Conservation (phyloP, 2,888 invertebrate species). For the Sabellastarte sp. region DNA sequence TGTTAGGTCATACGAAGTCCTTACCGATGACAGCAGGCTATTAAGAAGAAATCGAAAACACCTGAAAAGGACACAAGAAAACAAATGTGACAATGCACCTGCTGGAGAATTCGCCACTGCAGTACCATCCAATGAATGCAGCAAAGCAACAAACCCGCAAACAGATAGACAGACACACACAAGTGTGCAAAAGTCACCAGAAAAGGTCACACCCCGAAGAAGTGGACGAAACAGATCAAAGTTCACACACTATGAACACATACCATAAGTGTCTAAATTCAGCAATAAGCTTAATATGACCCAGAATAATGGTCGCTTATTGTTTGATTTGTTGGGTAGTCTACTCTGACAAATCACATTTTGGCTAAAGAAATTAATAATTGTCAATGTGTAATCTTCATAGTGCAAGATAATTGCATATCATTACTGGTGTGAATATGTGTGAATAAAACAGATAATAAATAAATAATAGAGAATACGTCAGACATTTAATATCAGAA, state of each 20-base stretch:
- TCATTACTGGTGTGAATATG: no score
- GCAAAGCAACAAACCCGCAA: background rate
- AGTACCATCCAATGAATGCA: no score
- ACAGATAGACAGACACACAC: background rate
- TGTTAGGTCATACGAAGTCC: background rate
- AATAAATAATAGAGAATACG: no score
- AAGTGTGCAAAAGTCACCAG: background rate
- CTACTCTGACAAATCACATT: no score
- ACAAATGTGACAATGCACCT: background rate
- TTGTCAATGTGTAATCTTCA: no score
- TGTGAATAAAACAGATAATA: no score
- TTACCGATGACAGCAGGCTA: background rate
- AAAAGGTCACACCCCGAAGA: background rate
- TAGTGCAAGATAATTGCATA: no score
- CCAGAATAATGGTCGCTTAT: slow-evolving; percentile 1
- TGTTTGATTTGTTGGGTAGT: no score
- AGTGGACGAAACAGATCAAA: background rate
- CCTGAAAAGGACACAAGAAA: background rate
- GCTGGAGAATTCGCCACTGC: no score
- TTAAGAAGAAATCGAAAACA: background rate
- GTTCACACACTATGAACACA: background rate
- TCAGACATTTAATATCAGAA: no score
- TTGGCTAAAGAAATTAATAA: no score
- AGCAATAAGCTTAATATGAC: background rate
- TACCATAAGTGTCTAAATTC: background rate